These are phyloP conservation scores for Oxygymnocypris stewartii DNA, from an alignment of 2,113 vertebrate species.

Conservation along the genomic window DNA sequence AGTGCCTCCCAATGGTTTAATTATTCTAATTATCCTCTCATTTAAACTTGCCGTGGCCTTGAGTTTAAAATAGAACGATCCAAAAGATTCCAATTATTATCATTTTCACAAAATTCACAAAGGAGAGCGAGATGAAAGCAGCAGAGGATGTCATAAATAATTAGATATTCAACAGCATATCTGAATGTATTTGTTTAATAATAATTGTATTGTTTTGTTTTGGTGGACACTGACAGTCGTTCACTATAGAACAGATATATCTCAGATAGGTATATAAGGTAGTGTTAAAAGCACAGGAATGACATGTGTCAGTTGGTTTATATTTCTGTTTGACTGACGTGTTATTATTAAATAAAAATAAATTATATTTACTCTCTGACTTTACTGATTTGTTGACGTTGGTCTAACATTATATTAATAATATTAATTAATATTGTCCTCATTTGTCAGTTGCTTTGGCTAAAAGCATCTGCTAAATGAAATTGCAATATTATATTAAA, in stretches of 20 bases:
- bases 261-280: background rate
- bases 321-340: background rate
- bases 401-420: background rate
- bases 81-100: conserved; percentile 52
- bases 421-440: no score
- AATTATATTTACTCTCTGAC: background rate
- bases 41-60: conserved; percentile 63
- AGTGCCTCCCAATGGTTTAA: conserved; percentile 74
- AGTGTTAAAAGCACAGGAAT: background rate
- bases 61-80: conserved; percentile 47
- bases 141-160: conserved; percentile 23
- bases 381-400: background rate
- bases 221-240: background rate
- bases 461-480: no score
- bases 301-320: background rate
- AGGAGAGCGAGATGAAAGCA: conserved; percentile 42
- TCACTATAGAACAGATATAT: background rate
- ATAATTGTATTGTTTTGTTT: conserved; percentile 24
- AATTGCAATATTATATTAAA: background rate
- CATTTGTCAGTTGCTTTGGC: no score
- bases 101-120: conserved; percentile 46
- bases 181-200: conserved; percentile 16
- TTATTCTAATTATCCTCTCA: conserved; percentile 77
- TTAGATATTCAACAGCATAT: conserved; percentile 18
- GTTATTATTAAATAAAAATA: background rate